A percentile compares a stretch with the other conserved stretches of the same genome.
These are phyloP conservation scores for Drosophila dunni DNA, from an alignment of 1,140 invertebrate genomes.

Conservation along the genomic window DNA sequence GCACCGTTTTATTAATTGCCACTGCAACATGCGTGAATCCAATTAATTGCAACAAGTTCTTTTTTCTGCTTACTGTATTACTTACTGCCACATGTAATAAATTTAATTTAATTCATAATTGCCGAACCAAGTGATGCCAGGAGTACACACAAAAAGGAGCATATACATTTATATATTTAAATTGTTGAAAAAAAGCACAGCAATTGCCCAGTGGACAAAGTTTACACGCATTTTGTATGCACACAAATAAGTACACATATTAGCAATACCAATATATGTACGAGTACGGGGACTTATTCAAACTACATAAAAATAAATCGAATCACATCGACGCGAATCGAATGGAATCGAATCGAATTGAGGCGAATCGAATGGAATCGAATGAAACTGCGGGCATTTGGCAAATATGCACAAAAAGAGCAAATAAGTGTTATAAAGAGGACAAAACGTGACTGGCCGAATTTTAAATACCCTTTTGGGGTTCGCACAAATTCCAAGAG, in stretches of 20 bases:
- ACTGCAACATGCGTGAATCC: conserved; percentile 18
- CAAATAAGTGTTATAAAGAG: neutral
- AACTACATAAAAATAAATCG: conserved; percentile 53
- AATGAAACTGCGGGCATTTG: conserved; percentile 35
- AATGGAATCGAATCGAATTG: neutral
- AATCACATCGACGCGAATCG: conserved; percentile 23
- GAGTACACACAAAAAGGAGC: conserved; percentile 18
- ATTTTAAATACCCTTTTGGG: neutral
- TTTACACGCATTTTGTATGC: conserved; percentile 7
- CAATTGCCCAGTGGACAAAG: neutral
- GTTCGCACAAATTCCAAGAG: no score
- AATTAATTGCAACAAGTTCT: conserved; percentile 44
- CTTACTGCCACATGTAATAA: conserved; percentile 35
- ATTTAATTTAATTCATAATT: conserved; percentile 76
- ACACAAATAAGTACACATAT: conserved; percentile 49
- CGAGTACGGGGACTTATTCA: conserved; percentile 30
- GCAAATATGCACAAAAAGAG: conserved; percentile 38
- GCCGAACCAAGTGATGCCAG: conserved; percentile 37
- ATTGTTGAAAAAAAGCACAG: conserved; percentile 10
- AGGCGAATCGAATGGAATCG: conserved; percentile 24
- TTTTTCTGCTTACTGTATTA: neutral
- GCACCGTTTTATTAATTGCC: conserved; percentile 39
- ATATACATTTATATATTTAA: conserved; percentile 2
- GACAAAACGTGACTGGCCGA: neutral
- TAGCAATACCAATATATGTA: conserved; percentile 36